A percentile compares a stretch with the other conserved stretches of the same genome.
These are phyloP conservation scores for Papilio helenus DNA, from an alignment of 1,140 invertebrate genomes.

Conservation along the genomic window DNA sequence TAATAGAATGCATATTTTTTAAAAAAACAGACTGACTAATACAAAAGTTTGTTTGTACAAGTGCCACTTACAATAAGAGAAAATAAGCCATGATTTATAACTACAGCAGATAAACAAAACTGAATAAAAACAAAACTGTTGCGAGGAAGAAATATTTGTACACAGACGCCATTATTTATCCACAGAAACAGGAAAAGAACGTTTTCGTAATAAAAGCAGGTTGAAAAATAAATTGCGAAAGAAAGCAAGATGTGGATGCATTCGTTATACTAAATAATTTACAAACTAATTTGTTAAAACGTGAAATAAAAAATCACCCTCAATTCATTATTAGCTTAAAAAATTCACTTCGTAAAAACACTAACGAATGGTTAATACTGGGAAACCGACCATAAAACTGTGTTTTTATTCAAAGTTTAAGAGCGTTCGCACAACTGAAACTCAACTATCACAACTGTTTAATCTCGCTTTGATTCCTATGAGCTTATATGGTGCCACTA, in stretches of 20 bases:
- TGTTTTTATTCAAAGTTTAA: too few species aligned
- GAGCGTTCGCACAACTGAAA: too few species aligned
- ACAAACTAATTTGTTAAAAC: too few species aligned
- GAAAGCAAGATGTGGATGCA: background rate
- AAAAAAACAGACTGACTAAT: background rate
- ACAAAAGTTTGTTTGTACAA: background rate
- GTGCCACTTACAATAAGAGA: background rate
- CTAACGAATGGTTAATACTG: too few species aligned
- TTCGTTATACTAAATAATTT: background rate
- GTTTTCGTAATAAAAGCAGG: conserved; percentile 4
- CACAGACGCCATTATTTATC: conserved; percentile 7
- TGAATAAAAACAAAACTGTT: background rate
- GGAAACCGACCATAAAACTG: too few species aligned
- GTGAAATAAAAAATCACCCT: too few species aligned
- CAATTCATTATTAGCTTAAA: too few species aligned
- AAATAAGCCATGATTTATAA: background rate
- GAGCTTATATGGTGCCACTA: too few species aligned
- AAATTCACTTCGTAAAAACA: too few species aligned
- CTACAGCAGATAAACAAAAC: background rate
- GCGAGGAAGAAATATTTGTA: background rate
- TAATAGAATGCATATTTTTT: too few species aligned
- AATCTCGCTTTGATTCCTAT: too few species aligned
- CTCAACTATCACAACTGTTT: too few species aligned
- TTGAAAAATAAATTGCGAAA: background rate
- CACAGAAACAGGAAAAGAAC: background rate